These are phyloP conservation scores for Euphydryas editha DNA, from an alignment of 2,888 invertebrate genomes.

Conservation along the genomic window DNA sequence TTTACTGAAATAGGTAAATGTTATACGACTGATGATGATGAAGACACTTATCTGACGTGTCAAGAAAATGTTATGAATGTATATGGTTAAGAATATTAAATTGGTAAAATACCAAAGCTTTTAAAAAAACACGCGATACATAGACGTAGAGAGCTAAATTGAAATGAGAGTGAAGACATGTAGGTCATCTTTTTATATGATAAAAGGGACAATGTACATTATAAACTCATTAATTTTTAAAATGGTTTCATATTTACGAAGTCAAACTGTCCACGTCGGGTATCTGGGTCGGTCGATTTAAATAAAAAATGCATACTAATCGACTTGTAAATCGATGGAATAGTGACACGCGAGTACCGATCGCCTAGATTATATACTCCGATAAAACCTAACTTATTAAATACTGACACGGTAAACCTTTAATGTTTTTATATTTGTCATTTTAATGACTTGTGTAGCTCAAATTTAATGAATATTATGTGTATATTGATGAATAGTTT, in stretches of 20 bases:
- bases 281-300: conserved; percentile 44
- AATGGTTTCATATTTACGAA: background rate
- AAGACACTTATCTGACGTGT: too few relatives aligned
- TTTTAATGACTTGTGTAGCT: too few relatives aligned
- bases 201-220: background rate
- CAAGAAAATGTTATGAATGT: too few relatives aligned
- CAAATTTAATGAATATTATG: too few relatives aligned
- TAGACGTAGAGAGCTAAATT: too few relatives aligned
- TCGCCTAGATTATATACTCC: conserved; percentile 1
- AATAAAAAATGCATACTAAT: conserved; percentile 47
- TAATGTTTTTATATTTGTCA: background rate
- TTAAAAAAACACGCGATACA: too few relatives aligned
- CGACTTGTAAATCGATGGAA: conserved; percentile 17
- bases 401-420: background rate
- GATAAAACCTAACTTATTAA: conserved; percentile 1
- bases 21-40: too few relatives aligned
- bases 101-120: too few relatives aligned
- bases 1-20: too few relatives aligned
- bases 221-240: conserved; percentile 4
- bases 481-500: background rate
- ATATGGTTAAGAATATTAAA: too few relatives aligned
- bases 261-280: background rate
- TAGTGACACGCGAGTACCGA: conserved; percentile 20
- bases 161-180: too few relatives aligned
- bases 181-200: too few relatives aligned